Evolutionary conservation across 2,797 vertebrate genomes (phyloP).

Genomic region (Chelidonichthys spinosus): DNA sequence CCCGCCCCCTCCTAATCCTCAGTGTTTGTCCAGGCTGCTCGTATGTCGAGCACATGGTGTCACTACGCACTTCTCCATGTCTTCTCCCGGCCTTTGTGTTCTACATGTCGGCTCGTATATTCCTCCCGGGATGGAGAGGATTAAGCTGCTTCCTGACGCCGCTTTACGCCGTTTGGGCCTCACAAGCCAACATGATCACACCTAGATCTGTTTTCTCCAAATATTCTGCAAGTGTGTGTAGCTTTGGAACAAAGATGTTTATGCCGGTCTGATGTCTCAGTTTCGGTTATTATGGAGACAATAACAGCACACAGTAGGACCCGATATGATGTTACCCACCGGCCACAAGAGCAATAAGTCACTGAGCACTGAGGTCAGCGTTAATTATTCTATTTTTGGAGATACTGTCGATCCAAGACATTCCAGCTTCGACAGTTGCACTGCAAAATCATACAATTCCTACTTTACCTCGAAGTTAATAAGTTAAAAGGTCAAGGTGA

Average conservation of each 20-base stretch:
- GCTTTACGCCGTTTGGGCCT: constrained; percentile 17
- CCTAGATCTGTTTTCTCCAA: constrained; percentile 13
- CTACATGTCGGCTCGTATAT: constrained; percentile 48
- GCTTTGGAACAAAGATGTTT: not conserved
- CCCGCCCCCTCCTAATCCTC: constrained; percentile 39
- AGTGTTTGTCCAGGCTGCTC: constrained; percentile 52
- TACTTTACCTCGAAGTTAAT: constrained; percentile 1
- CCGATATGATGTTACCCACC: constrained; percentile 16
- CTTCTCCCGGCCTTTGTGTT: constrained; percentile 4
- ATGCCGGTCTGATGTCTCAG: not conserved
- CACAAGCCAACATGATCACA: not conserved
- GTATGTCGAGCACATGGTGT: constrained; percentile 45
- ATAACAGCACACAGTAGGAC: not conserved
- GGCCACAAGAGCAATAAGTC: constrained; percentile 22
- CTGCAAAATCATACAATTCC: not conserved
- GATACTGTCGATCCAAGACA: not conserved
- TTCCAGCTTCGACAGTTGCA: not conserved
- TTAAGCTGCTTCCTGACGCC: constrained; percentile 45
- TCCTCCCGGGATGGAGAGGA: constrained; percentile 39
- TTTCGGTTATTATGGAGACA: constrained; percentile 31
- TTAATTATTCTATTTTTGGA: constrained; percentile 31
- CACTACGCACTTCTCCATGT: constrained; percentile 38
- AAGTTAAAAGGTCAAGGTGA: constrained; percentile 41
- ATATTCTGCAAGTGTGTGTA: constrained; percentile 6
- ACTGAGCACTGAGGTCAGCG: constrained; percentile 26